phyloP scores from a whole-genome alignment of 2,797 vertebrate species.

The Emys orbicularis region DNA sequence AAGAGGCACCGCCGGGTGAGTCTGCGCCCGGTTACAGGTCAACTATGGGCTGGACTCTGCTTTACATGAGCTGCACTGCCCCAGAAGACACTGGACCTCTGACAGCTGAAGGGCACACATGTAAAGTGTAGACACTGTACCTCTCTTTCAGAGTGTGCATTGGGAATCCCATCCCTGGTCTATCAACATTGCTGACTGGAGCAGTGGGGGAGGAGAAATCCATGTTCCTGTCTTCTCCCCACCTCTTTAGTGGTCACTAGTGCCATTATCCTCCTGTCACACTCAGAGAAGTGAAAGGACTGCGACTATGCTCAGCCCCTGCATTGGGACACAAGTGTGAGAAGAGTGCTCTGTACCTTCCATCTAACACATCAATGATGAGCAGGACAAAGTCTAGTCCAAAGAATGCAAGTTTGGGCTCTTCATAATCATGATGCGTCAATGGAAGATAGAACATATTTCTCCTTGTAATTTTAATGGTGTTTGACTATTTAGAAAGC shows the following conservation, averaged over 20 bases:
- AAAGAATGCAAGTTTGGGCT: background rate
- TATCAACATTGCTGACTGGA: background rate
- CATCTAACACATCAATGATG: background rate
- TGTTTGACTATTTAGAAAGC: background rate
- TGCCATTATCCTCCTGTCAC: background rate
- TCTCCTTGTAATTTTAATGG: background rate
- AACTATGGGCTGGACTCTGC: no score
- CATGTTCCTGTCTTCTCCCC: background rate
- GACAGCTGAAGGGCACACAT: no score
- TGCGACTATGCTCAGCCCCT: background rate
- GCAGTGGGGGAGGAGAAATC: background rate
- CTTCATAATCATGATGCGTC: background rate
- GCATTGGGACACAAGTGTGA: background rate
- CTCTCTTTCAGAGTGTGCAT: background rate
- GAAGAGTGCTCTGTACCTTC: background rate
- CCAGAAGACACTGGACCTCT: no score
- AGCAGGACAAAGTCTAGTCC: background rate
- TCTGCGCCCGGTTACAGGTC: no score
- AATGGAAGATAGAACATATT: background rate
- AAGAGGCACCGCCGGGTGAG: no score
- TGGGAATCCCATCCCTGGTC: background rate
- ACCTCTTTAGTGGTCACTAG: background rate
- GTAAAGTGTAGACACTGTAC: no score
- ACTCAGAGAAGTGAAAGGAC: background rate
- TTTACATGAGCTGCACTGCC: no score